phyloP scores from a whole-genome alignment of 2,888 invertebrate species.

The Onchidella celtica region DNA sequence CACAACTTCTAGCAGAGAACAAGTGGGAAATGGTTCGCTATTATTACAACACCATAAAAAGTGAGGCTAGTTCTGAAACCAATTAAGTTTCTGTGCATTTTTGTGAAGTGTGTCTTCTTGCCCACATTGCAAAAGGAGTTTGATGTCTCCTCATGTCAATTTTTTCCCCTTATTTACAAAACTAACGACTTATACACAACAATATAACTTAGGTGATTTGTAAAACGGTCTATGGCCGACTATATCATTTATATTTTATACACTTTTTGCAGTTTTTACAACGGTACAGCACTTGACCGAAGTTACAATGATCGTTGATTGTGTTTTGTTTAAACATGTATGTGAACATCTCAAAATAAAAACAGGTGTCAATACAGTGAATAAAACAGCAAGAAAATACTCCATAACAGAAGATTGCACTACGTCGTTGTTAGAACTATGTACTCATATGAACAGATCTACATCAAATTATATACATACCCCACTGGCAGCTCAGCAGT shows the following conservation, averaged over 20 bases:
- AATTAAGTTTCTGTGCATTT: too few relatives aligned
- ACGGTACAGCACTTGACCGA: background rate
- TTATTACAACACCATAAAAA: too few relatives aligned
- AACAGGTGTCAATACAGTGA: background rate
- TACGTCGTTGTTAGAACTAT: conserved; percentile 20
- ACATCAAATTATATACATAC: background rate
- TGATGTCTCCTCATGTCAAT: background rate
- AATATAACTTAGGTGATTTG: background rate
- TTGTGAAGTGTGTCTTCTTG: background rate
- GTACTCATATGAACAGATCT: conserved; percentile 3
- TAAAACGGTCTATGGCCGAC: conserved; percentile 1
- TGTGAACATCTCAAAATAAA: background rate
- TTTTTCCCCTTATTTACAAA: conserved; percentile 16
- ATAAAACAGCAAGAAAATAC: background rate
- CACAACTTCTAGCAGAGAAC: too few relatives aligned
- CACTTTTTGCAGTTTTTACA: background rate
- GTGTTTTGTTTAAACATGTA: background rate
- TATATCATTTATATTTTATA: background rate
- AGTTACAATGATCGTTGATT: background rate
- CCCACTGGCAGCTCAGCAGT: background rate
- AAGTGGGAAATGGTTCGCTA: too few relatives aligned
- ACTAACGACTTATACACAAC: conserved; percentile 3
- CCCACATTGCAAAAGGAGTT: background rate
- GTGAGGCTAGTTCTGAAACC: too few relatives aligned
- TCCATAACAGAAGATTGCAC: background rate